Evolutionary conservation across 1,140 invertebrate genomes (phyloP).

Genomic region (Acromyrmex echinatior): DNA sequence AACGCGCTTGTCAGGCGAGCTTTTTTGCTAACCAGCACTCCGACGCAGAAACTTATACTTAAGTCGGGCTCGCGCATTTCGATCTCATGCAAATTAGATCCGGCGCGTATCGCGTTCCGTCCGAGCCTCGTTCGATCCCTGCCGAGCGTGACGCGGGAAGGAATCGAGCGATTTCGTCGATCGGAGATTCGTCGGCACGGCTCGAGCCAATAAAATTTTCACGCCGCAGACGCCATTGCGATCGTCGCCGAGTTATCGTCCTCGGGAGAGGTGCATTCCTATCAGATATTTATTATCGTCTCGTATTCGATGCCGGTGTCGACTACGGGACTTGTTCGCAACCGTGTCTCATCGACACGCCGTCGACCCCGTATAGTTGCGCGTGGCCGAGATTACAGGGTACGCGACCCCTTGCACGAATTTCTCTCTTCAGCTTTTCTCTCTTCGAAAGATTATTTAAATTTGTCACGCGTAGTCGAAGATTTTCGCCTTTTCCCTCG

Average conservation of each 20-base stretch:
- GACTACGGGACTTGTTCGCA: slow-evolving; percentile 51
- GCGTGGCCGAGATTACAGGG: slow-evolving; percentile 86
- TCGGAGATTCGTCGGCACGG: slow-evolving; percentile 48
- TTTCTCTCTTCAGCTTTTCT: background rate
- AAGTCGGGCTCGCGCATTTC: slow-evolving; percentile 64
- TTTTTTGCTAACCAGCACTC: slow-evolving; percentile 62
- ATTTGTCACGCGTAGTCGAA: slow-evolving; percentile 75
- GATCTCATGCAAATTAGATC: slow-evolving; percentile 73
- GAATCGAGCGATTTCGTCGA: slow-evolving; percentile 10
- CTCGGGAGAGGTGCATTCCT: slow-evolving; percentile 62
- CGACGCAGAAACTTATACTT: slow-evolving; percentile 48
- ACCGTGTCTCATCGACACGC: slow-evolving; percentile 18
- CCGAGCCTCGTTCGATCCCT: slow-evolving; percentile 38
- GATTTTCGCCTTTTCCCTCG: slow-evolving; percentile 63
- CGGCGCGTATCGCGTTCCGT: slow-evolving; percentile 69
- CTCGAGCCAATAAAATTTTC: slow-evolving; percentile 60
- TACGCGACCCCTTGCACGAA: slow-evolving; percentile 78
- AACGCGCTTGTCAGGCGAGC: slow-evolving; percentile 48
- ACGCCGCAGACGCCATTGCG: slow-evolving; percentile 44
- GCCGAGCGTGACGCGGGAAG: slow-evolving; percentile 38
- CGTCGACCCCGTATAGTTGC: slow-evolving; percentile 67
- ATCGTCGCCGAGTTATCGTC: slow-evolving; percentile 24
- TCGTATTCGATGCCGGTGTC: background rate
- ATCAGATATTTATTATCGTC: slow-evolving; percentile 78
- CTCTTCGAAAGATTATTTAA: slow-evolving; percentile 83